phyloP scores from a whole-genome alignment of 2,113 vertebrate genomes.

The Nettapus auritus region DNA sequence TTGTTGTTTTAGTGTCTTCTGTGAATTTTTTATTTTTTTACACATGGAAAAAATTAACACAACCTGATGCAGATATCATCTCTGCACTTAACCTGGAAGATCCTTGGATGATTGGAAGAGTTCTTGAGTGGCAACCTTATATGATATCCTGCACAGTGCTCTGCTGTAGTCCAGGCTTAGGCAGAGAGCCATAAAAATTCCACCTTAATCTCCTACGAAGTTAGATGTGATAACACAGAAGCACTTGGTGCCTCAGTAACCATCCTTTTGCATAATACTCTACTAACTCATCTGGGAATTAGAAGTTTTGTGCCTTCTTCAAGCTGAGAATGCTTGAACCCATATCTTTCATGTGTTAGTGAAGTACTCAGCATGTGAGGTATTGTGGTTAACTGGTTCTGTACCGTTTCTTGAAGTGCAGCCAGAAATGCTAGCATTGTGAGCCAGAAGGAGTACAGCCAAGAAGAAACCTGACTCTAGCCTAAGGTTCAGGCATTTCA shows the following conservation, averaged over 20 bases:
- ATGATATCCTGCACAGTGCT: background rate
- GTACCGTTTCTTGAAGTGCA: slow-evolving; percentile 10
- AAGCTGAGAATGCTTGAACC: background rate
- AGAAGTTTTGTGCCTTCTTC: background rate
- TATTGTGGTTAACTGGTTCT: background rate
- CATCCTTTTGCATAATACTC: background rate
- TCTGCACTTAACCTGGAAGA: background rate
- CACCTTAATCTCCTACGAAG: background rate
- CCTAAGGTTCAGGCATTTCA: background rate
- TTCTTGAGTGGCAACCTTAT: background rate
- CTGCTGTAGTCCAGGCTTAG: background rate
- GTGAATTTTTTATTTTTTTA: background rate
- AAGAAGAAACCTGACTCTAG: slow-evolving; percentile 18
- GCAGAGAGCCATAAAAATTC: background rate
- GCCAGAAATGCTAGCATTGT: background rate
- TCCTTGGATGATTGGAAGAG: background rate
- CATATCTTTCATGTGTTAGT: background rate
- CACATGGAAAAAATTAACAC: background rate
- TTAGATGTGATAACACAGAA: background rate
- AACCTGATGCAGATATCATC: background rate
- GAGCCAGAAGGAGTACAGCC: slow-evolving; percentile 1
- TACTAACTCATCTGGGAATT: background rate
- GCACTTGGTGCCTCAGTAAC: background rate
- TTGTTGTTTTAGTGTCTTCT: background rate
- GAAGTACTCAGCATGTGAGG: background rate